Base-by-base conservation (phyloP, 1,140 invertebrate species). In the Bradynema listronoti region DNA sequence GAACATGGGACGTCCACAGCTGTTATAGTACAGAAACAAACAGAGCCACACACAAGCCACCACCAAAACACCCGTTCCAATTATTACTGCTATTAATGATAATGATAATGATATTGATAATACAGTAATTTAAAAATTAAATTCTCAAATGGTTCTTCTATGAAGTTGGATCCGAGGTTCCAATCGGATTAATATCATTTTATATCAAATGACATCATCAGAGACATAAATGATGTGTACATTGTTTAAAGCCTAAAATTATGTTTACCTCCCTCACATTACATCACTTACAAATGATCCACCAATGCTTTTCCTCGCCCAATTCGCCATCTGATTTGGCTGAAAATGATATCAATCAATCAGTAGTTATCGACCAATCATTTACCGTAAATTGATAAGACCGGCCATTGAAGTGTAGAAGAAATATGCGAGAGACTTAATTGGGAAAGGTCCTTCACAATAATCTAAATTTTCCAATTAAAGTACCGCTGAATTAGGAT, bases 1-100 rank as follows among this genome's bases (percentile, higher is more conserved):
- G 53, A n/a, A 49, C 16, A 61, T 16, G 16, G 42, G 52, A 16
- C 52, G 22, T 14, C 52, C 56, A 29, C 61, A 63, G 29, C 43
- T 43, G 32, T 63, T 63, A 16, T 43, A 63, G 52, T 62, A 63
- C 25, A 63, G 27, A 19, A 63, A 61, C 33, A 63, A 50, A 25
- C 53, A 14, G 11, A 11, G 25, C 61, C 61, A 63, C 19, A 45
- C 42, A 45, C 61, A 63, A 14, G 16, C 29, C 14, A 61, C 41
- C 24, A 63, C 14, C 43, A 63, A 50, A 41, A 63, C 43, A 19
- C 58, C 61, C 14, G 16, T 36, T 16, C 61, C 59, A 9, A 52
- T 27, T 19, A 63, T 42, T 39, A 63, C 42, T 42, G 63, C 61
- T 63, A 61, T 14, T 7, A n/a, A n/a, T n/a, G n/a, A n/a, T n/a